phyloP scores from a whole-genome alignment of 2,888 invertebrate species.

The Acanthopleura granulata region DNA sequence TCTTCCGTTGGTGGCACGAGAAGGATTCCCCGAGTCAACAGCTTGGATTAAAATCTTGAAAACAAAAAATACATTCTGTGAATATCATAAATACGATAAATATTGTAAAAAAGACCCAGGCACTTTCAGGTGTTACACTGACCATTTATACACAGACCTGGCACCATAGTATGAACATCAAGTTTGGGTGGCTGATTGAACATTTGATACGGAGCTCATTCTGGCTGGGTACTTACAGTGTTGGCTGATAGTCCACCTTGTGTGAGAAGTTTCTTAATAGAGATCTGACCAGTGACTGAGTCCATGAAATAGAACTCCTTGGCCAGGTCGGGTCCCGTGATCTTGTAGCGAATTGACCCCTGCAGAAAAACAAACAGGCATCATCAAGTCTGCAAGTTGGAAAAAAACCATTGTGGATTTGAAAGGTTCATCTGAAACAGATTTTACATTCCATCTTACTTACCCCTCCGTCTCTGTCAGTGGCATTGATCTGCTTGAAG shows the following conservation, averaged over 20 bases:
- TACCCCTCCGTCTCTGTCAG: slow-evolving; percentile 43
- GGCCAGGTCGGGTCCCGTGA: slow-evolving; percentile 34
- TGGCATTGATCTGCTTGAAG: slow-evolving; percentile 35
- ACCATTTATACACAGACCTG: too few relatives aligned
- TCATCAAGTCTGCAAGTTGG: too few relatives aligned
- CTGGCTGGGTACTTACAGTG: slow-evolving; percentile 30
- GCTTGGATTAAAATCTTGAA: slow-evolving; percentile 44
- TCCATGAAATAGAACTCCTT: slow-evolving; percentile 52
- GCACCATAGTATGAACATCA: too few relatives aligned
- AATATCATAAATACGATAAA: too few relatives aligned
- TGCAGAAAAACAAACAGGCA: slow-evolving; percentile 26
- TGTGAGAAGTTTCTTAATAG: slow-evolving; percentile 43
- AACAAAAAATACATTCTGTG: too few relatives aligned
- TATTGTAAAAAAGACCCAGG: too few relatives aligned
- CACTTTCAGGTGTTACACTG: too few relatives aligned
- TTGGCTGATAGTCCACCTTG: slow-evolving; percentile 31
- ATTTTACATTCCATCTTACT: not conserved
- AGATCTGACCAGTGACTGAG: slow-evolving; percentile 48
- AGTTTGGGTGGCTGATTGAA: not conserved
- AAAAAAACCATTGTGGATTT: not conserved
- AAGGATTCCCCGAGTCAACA: slow-evolving; percentile 42
- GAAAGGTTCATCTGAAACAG: not conserved
- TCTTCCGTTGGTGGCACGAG: slow-evolving; percentile 24
- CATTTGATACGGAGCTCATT: not conserved
- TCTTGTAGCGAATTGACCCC: slow-evolving; percentile 37